A percentile compares a stretch with the other conserved stretches of the same genome.
Evolutionary conservation across 2,888 invertebrate species (phyloP).

Genomic region (Arge pagana): DNA sequence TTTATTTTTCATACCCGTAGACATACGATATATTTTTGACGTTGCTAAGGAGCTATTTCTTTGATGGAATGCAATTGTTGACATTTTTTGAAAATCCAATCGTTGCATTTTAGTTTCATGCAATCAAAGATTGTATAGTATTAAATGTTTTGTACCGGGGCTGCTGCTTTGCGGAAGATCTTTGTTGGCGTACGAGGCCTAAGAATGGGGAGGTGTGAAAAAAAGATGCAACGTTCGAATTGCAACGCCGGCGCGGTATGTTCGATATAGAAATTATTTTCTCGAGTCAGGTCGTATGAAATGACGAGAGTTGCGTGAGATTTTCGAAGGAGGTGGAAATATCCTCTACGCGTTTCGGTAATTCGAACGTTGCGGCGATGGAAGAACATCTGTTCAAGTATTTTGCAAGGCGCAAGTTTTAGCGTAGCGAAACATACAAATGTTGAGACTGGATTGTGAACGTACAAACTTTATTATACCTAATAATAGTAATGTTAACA

Average conservation of each 20-base stretch:
- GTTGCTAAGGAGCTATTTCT: slow-evolving; percentile 19
- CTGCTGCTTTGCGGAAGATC: slow-evolving; percentile 14
- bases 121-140: slow-evolving; percentile 9
- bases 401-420: slow-evolving; percentile 23
- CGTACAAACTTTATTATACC: slow-evolving; percentile 42
- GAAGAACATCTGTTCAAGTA: no score
- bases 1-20: slow-evolving; percentile 42
- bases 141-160: slow-evolving; percentile 24
- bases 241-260: no score
- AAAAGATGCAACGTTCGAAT: no score
- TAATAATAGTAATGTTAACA: slow-evolving; percentile 15
- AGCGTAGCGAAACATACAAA: slow-evolving; percentile 33
- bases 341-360: no score
- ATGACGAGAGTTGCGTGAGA: no score
- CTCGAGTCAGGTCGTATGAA: no score
- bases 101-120: slow-evolving; percentile 9
- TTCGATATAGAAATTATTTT: no score
- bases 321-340: no score
- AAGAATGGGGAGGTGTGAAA: no score
- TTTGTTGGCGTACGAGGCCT: slow-evolving; percentile 16
- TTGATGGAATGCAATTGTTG: slow-evolving; percentile 11
- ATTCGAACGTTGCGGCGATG: no score
- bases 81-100: not conserved
- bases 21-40: slow-evolving; percentile 37
- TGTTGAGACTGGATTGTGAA: slow-evolving; percentile 48